Base-by-base conservation (phyloP, 2,113 vertebrate genomes). In the Ancistrus triradiatus region DNA sequence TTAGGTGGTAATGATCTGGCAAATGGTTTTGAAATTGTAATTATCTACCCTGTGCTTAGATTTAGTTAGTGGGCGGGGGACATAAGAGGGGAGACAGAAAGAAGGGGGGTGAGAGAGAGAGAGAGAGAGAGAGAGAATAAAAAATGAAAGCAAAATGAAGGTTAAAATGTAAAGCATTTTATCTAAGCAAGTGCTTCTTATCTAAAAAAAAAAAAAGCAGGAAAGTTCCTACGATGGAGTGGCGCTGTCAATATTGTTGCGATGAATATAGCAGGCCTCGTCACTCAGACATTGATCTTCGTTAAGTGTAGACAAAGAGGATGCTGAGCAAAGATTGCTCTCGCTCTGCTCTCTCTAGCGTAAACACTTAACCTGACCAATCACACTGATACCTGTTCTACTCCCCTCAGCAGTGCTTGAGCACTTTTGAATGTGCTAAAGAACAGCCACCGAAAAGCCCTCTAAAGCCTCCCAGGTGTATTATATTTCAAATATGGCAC, bases 1-100 rank as follows among this genome's bases (percentile, higher is more conserved):
- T 88, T 87, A 87, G 73, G 72, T 75, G 77, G 74, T 86, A 86
- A 87, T 87, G 84, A 86, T 85, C 80, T 84, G 84, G 82, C 82
- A 85, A 86, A 86, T 85, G 83, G 78, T 84, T 87, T 81, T 85
- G 85, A 86, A 86, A 86, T 86, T 84, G 83, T 85, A 85, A 81
- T 86, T 78, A 84, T 83, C 70, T 76, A 68, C 63, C 78, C 73
- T 68, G 70, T 72, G 66, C 67, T 66, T 76, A 68, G 31, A 74
- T 72, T 63, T 68, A 10, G 15, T 60, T 58, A 63, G 53, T 59
- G 59, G 72, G 25, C n/a, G 21, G 28, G 56, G 44, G 40, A 37
- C 24, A 19, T 49, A 14, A 65, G 42, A 18, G 2, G 47, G 48
- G 40, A 33, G 24, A 51, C 58, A 50, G 49, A 43, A 55, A 59